Evolutionary conservation across 2,113 vertebrate species (phyloP).

Genomic region (Chaetodon auriga): DNA sequence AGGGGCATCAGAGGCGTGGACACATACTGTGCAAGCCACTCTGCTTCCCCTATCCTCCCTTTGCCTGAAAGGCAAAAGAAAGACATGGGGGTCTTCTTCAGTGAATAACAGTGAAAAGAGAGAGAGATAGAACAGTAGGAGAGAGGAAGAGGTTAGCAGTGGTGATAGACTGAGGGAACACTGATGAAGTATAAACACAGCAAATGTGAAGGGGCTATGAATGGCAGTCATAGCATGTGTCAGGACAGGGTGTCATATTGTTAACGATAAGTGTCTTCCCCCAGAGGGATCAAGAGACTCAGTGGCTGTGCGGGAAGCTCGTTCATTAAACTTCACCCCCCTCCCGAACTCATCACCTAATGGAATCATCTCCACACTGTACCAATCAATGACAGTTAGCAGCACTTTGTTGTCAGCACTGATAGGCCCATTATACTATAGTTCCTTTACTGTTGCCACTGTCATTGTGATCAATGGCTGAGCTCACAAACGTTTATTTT

Average conservation of each 20-base stretch:
- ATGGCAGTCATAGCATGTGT: conserved; percentile 45
- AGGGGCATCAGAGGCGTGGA: not conserved
- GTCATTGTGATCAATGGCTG: not conserved
- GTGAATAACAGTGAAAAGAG: not conserved
- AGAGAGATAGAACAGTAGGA: not conserved
- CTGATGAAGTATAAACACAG: conserved; percentile 17
- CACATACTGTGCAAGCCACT: not conserved
- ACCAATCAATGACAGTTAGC: conserved; percentile 16
- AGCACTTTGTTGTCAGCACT: not conserved
- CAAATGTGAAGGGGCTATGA: not conserved
- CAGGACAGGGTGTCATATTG: conserved; percentile 35
- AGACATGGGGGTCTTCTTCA: not conserved
- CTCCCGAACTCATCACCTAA: not conserved
- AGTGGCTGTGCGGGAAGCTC: not conserved
- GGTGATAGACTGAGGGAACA: not conserved
- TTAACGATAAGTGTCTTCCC: conserved; percentile 23
- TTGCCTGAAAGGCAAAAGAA: conserved; percentile 32
- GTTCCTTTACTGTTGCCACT: not conserved
- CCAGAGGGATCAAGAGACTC: conserved; percentile 1
- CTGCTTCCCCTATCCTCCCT: conserved; percentile 1
- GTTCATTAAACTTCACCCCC: not conserved
- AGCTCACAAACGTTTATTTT: not conserved
- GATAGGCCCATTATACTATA: not conserved
- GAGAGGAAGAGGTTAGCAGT: not conserved
- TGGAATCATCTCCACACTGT: not conserved